phyloP scores from a whole-genome alignment of 1,140 invertebrate genomes.

The Schmidtea mediterranea region DNA sequence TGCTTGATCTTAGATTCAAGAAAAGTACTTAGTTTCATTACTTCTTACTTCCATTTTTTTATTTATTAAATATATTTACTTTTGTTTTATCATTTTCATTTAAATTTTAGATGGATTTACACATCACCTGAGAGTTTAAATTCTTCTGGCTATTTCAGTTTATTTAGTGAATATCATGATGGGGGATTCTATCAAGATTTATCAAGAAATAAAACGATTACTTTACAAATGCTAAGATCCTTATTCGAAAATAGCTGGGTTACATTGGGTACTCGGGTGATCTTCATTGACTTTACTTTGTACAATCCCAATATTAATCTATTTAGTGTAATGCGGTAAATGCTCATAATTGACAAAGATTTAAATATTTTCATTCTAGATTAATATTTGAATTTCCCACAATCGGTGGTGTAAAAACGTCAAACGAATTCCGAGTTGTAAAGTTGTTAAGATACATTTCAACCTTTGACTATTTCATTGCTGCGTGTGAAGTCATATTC shows the following conservation, averaged over 20 bases:
- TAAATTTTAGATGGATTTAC: too few species aligned
- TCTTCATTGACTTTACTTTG: constrained; percentile 44
- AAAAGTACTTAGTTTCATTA: too few species aligned
- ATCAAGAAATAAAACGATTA: background rate
- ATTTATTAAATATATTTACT: too few species aligned
- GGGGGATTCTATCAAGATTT: constrained; percentile 4
- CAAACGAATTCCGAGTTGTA: constrained; percentile 32
- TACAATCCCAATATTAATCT: constrained; percentile 49
- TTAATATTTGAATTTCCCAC: constrained; percentile 40
- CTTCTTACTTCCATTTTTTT: too few species aligned
- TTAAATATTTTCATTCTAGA: constrained; percentile 20
- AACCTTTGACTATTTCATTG: constrained; percentile 32
- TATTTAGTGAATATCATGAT: background rate
- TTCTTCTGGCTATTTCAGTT: too few species aligned
- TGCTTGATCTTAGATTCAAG: too few species aligned
- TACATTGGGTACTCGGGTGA: constrained; percentile 35
- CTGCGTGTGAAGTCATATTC: constrained; percentile 36
- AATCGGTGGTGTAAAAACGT: constrained; percentile 39
- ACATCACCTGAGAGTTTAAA: too few species aligned
- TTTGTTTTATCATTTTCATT: too few species aligned
- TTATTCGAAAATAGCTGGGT: constrained; percentile 40
- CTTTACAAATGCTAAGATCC: constrained; percentile 24
- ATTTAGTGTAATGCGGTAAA: constrained; percentile 33
- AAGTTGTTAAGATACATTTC: constrained; percentile 36
- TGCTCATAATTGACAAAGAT: too few species aligned